phyloP scores from a whole-genome alignment of 1,140 invertebrate species.

The Gryllus bimaculatus region DNA sequence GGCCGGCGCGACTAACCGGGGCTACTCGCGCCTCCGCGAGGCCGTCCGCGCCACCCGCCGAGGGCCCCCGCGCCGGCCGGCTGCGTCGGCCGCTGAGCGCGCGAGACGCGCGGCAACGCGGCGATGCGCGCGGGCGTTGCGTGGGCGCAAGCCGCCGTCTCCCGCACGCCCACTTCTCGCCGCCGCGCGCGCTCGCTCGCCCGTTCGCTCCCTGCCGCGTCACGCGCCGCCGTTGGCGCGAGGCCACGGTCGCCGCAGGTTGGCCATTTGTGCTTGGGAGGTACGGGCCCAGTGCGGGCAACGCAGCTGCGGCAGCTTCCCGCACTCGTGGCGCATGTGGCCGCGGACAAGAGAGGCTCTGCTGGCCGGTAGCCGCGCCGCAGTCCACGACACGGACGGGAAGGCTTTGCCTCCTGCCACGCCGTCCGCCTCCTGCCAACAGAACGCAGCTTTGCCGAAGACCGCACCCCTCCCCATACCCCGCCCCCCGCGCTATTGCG shows the following conservation, averaged over 20 bases:
- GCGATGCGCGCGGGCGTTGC: too few relatives aligned
- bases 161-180: too few relatives aligned
- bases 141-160: too few relatives aligned
- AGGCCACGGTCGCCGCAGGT: not conserved
- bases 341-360: conserved; percentile 35
- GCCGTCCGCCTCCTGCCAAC: not conserved
- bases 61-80: too few relatives aligned
- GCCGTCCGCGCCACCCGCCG: too few relatives aligned
- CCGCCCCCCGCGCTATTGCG: too few relatives aligned
- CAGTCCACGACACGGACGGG: conserved; percentile 9
- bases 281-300: conserved; percentile 23
- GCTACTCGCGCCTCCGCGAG: too few relatives aligned
- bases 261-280: conserved; percentile 13
- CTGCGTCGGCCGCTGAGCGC: too few relatives aligned
- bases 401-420: conserved; percentile 18
- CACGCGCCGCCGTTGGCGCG: not conserved
- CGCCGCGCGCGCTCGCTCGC: too few relatives aligned
- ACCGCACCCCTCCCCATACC: not conserved
- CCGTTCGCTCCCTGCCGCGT: not conserved
- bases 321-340: conserved; percentile 45
- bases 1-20: too few relatives aligned
- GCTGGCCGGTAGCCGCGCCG: conserved; percentile 15
- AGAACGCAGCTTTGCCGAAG: not conserved
- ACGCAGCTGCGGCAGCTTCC: conserved; percentile 26
- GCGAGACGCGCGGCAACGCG: too few relatives aligned